These are phyloP conservation scores for Bubalus kerabau DNA, from an alignment of 2,113 vertebrate species.

Conservation along the genomic window DNA sequence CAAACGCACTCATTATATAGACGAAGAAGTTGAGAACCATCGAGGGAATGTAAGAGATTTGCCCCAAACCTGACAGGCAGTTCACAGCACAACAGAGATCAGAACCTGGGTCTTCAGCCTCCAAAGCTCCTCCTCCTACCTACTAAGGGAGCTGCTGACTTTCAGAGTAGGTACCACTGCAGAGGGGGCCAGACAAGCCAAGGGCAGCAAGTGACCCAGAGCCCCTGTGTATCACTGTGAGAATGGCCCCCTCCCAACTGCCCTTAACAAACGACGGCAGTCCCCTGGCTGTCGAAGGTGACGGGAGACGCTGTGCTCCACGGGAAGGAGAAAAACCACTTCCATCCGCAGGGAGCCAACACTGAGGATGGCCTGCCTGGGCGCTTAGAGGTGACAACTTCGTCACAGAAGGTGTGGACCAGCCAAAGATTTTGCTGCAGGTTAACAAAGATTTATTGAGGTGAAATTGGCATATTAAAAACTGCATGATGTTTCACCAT, in stretches of 20 bases:
- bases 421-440: neutral
- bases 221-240: neutral
- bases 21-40: neutral
- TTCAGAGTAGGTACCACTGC: neutral
- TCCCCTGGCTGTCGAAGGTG: neutral
- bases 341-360: neutral
- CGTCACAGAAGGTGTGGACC: neutral
- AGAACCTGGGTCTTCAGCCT: neutral
- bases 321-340: neutral
- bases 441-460: neutral
- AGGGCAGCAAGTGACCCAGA: neutral
- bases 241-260: neutral
- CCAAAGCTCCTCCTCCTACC: neutral
- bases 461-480: neutral
- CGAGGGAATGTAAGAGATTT: neutral
- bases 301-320: fast-evolving
- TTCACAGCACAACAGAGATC: neutral
- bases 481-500: neutral
- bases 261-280: neutral
- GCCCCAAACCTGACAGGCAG: neutral
- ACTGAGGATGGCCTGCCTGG: fast-evolving
- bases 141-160: neutral
- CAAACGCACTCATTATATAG: neutral
- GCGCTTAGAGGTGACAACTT: neutral
- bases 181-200: neutral